phyloP scores from a whole-genome alignment of 2,797 vertebrate genomes.

The Bryconaethiops microstoma region DNA sequence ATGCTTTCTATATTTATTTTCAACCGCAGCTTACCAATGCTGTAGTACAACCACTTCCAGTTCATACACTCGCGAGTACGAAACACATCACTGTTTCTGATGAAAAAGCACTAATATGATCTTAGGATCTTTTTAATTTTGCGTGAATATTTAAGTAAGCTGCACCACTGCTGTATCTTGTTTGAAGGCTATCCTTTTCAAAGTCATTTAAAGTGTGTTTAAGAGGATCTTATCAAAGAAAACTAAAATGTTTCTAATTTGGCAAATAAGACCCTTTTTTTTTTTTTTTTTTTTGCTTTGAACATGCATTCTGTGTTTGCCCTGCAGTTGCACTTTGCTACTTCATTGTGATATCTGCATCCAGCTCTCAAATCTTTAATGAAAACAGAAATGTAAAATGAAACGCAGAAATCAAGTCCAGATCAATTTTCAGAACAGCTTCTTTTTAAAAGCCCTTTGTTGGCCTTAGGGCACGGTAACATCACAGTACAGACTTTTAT shows the following conservation, averaged over 20 bases:
- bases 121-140: no score
- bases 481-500: constrained; percentile 25
- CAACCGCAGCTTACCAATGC: no score
- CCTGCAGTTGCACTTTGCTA: not conserved
- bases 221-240: not conserved
- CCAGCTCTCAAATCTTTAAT: constrained; percentile 9
- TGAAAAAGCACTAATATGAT: no score
- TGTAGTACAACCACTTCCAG: no score
- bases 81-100: no score
- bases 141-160: not conserved
- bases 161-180: not conserved
- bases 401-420: not conserved
- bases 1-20: no score
- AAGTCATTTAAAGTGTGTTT: constrained; percentile 27
- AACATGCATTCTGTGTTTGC: not conserved
- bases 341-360: not conserved
- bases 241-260: not conserved
- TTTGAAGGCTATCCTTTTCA: constrained; percentile 17
- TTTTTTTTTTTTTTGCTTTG: not conserved
- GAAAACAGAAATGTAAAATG: not conserved
- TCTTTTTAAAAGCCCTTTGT: constrained; percentile 31
- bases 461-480: constrained; percentile 14
- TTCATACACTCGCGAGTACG: no score
- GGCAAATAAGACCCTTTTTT: constrained; percentile 8
- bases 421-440: constrained; percentile 11